Conservation (phyloP, 2,113 vertebrate species). For the Otolemur garnettii region DNA sequence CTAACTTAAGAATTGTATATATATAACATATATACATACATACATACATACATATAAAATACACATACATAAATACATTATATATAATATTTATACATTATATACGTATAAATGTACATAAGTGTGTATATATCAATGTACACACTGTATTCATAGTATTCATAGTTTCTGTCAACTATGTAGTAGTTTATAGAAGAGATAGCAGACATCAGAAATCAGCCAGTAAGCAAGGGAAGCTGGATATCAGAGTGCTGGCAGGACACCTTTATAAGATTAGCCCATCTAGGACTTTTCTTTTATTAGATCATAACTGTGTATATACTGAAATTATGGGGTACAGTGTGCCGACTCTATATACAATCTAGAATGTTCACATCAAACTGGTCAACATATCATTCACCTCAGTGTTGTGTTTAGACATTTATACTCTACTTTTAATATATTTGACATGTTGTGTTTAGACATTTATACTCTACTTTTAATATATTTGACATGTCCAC, state of each 20-base stretch:
- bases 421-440: too few relatives aligned
- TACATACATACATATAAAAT: not conserved
- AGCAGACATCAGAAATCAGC: not conserved
- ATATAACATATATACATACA: not conserved
- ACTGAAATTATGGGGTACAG: too few relatives aligned
- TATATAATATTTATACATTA: not conserved
- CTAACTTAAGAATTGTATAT: not conserved
- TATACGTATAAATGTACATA: too few relatives aligned
- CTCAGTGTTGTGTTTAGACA: too few relatives aligned
- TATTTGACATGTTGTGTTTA: too few relatives aligned
- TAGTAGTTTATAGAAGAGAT: not conserved
- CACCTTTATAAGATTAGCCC: not conserved
- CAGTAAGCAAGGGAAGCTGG: not conserved
- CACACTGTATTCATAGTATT: not conserved
- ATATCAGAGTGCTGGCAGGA: not conserved
- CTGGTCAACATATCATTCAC: too few relatives aligned
- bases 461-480: too few relatives aligned
- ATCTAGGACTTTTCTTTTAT: too few relatives aligned
- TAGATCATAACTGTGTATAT: too few relatives aligned
- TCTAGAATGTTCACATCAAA: too few relatives aligned
- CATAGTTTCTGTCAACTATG: not conserved
- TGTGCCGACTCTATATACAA: too few relatives aligned
- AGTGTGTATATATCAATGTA: not conserved
- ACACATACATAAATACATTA: not conserved
- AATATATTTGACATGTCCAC: too few relatives aligned